phyloP scores from a whole-genome alignment of 2,797 vertebrate species.

The Rhinatrema bivittatum region DNA sequence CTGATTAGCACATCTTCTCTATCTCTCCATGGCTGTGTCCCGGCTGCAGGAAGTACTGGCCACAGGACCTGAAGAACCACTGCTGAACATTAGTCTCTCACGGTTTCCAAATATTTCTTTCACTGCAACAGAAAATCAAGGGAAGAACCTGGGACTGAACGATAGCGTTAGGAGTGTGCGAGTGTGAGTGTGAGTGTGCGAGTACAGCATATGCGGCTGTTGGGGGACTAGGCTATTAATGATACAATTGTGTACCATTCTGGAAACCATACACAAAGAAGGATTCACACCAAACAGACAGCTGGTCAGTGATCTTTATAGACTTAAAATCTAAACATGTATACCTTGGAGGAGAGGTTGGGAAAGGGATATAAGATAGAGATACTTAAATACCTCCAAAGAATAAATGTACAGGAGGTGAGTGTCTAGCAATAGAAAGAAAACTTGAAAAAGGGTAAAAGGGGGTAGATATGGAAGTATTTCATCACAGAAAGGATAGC shows the following conservation, averaged over 20 bases:
- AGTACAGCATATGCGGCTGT: not conserved
- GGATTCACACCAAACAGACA: not conserved
- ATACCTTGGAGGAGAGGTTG: no score
- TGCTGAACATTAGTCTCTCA: conserved; percentile 64
- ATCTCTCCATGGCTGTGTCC: no score
- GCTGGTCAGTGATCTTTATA: not conserved
- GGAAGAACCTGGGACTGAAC: not conserved
- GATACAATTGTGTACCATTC: not conserved
- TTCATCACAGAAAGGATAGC: no score
- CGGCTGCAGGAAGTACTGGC: conserved; percentile 36
- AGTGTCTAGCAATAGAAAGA: no score
- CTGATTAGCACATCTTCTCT: no score
- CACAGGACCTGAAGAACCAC: conserved; percentile 32
- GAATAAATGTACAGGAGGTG: no score
- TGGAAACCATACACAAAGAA: not conserved
- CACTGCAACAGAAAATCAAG: conserved; percentile 56
- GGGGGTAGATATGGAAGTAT: not conserved
- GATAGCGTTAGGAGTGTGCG: not conserved
- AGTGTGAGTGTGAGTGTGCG: not conserved
- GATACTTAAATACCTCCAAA: no score
- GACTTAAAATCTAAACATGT: no score
- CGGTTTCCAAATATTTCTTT: conserved; percentile 76
- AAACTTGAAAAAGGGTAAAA: not conserved
- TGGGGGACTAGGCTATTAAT: not conserved
- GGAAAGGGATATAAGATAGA: no score